Evolutionary conservation across 35 echinoderm and acorn worm genomes (phyloP).

Genomic region (Holothuria glaberrima): DNA sequence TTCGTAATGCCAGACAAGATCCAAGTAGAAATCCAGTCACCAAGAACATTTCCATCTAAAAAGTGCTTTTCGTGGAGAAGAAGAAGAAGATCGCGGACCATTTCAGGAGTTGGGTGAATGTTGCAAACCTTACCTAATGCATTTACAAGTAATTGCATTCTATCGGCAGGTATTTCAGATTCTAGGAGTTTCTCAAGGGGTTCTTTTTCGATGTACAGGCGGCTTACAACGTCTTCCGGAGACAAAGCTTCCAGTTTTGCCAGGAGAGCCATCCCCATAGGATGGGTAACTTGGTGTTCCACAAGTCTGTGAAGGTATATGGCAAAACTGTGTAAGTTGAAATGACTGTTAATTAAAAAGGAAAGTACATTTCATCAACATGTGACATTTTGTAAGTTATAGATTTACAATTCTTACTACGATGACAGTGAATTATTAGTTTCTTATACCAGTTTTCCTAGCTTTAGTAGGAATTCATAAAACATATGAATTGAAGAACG

Average conservation of each 20-base stretch:
- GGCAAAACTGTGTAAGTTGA: too few species aligned
- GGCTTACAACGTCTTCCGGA: not conserved
- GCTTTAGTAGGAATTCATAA: too few species aligned
- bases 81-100: not conserved
- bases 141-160: slow-evolving; percentile 15
- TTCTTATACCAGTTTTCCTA: too few species aligned
- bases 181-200: slow-evolving; percentile 32
- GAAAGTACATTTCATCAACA: too few species aligned
- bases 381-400: too few species aligned
- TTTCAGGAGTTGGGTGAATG: slow-evolving; percentile 28
- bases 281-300: not conserved
- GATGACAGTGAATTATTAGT: too few species aligned
- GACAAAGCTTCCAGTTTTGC: not conserved
- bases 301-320: too few species aligned
- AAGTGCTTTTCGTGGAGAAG: not conserved
- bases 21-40: slow-evolving; percentile 27
- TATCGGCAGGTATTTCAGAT: not conserved
- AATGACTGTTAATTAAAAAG: too few species aligned
- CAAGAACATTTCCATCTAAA: not conserved
- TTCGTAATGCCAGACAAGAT: not conserved
- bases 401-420: too few species aligned
- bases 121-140: slow-evolving; percentile 46
- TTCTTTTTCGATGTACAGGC: not conserved
- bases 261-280: slow-evolving; percentile 22
- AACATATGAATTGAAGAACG: too few species aligned